Percentiles rank a stretch among this genome's conserved stretches.
phyloP scores from a whole-genome alignment of 2,797 vertebrate genomes.

The Tadarida brasiliensis region DNA sequence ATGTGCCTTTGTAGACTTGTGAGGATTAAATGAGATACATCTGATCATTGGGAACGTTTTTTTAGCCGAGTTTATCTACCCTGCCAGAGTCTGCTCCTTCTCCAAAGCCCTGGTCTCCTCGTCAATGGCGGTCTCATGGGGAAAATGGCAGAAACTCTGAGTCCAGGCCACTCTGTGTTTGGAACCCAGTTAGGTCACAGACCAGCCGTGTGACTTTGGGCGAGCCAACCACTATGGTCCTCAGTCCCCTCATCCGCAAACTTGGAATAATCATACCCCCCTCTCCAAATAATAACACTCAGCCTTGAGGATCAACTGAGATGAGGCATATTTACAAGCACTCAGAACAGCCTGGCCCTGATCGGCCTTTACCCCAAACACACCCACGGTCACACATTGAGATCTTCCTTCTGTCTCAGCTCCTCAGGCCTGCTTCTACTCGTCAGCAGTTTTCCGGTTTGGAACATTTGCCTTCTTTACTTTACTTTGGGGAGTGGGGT shows the following conservation, averaged over 20 bases:
- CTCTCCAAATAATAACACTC: neutral
- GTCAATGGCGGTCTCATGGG: accelerated
- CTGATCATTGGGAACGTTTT: neutral
- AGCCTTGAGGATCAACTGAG: neutral
- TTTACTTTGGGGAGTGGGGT: neutral
- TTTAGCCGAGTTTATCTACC: accelerated
- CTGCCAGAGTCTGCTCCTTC: neutral
- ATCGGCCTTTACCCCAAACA: accelerated
- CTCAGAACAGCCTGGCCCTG: too few species aligned
- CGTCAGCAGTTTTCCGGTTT: neutral
- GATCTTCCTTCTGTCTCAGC: neutral
- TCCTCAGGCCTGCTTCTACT: neutral
- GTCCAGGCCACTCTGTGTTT: neutral
- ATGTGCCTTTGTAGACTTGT: neutral
- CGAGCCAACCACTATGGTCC: neutral
- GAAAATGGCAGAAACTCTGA: accelerated
- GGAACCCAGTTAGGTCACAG: neutral
- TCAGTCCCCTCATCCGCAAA: neutral
- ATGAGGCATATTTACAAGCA: neutral
- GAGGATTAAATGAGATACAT: too few species aligned
- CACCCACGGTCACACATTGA: accelerated
- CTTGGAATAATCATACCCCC: too few species aligned
- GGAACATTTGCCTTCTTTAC: neutral
- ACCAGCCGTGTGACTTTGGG: neutral
- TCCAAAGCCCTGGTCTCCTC: neutral